Percentiles rank a stretch among this genome's conserved stretches.
These are phyloP conservation scores for Drosophila aldrichi DNA, from an alignment of 2,888 invertebrate species.

Conservation along the genomic window DNA sequence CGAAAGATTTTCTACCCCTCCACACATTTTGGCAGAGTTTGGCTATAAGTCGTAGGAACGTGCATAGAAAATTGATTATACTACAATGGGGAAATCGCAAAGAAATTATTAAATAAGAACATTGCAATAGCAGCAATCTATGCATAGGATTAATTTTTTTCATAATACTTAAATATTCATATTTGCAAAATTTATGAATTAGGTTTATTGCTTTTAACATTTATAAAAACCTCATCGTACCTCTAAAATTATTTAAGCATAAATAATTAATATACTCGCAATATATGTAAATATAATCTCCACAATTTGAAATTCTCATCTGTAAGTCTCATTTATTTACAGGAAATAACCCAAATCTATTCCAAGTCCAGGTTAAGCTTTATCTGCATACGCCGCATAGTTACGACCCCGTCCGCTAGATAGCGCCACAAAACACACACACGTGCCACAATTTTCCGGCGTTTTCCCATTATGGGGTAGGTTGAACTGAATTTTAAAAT, in stretches of 20 bases:
- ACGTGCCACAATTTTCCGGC: conserved; percentile 33
- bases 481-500: conserved; percentile 32
- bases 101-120: not conserved
- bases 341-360: not conserved
- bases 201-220: too few species aligned
- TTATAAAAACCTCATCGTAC: not conserved
- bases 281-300: not conserved
- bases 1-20: conserved; percentile 31
- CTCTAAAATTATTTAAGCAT: not conserved
- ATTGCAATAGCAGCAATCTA: not conserved
- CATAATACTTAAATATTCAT: too few species aligned
- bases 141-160: too few species aligned
- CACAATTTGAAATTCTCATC: not conserved
- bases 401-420: conserved; percentile 12
- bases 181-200: too few species aligned
- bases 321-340: not conserved
- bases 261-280: not conserved
- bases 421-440: conserved; percentile 4
- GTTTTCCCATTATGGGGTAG: not conserved
- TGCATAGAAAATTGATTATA: conserved; percentile 6
- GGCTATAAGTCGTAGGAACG: conserved; percentile 9
- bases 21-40: conserved; percentile 8
- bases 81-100: not conserved
- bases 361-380: not conserved
- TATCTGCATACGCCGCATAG: not conserved